Evolutionary conservation across 2,113 vertebrate species (phyloP).

Genomic region (Pseudonaja textilis): DNA sequence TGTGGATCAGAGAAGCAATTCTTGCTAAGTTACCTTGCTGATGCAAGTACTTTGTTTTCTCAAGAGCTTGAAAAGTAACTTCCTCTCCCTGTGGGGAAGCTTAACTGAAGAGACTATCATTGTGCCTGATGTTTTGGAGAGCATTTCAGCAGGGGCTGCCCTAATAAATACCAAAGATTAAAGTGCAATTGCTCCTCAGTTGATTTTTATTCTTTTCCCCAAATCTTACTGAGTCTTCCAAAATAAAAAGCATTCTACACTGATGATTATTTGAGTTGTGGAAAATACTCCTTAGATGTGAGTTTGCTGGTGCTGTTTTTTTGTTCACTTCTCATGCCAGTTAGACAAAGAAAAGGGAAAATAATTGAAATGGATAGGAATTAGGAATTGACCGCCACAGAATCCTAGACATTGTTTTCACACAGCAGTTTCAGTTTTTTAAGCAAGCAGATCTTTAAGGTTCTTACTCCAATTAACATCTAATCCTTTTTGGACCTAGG

Average conservation of each 20-base stretch:
- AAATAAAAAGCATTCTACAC: neutral
- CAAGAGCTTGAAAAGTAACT: neutral
- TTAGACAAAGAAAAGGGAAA: neutral
- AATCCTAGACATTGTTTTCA: neutral
- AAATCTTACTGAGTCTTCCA: neutral
- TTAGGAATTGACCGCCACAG: neutral
- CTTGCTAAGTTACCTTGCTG: neutral
- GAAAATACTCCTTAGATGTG: neutral
- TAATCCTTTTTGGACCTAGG: neutral
- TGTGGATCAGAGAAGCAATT: neutral
- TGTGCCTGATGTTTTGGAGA: neutral
- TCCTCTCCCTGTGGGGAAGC: neutral
- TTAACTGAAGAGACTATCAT: neutral
- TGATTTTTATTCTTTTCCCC: neutral
- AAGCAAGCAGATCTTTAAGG: neutral
- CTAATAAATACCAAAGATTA: neutral
- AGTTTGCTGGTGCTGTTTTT: neutral
- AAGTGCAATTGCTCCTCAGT: neutral
- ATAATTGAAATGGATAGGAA: neutral
- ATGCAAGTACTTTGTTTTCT: neutral
- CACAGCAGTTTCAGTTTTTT: neutral
- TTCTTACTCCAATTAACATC: neutral
- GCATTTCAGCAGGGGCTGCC: neutral
- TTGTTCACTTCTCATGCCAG: neutral
- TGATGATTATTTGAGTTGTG: neutral